Percentiles rank a stretch among this genome's conserved stretches.
These are phyloP conservation scores for Craseonycteris thonglongyai DNA, from an alignment of 2,113 vertebrate species.

Conservation along the genomic window DNA sequence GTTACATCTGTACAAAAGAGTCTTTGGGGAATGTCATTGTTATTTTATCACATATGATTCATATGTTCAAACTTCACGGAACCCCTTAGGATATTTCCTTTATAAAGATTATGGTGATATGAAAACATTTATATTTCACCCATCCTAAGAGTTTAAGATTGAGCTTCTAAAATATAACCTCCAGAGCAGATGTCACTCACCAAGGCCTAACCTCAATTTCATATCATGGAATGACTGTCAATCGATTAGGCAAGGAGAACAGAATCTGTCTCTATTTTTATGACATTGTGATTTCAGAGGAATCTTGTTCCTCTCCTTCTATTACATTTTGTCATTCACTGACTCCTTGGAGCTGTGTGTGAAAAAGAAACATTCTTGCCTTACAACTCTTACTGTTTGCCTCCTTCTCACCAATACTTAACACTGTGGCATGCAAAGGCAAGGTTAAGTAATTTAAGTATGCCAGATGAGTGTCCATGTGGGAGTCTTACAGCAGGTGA, in stretches of 20 bases:
- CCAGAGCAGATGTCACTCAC: slow-evolving; percentile 49
- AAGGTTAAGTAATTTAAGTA: slow-evolving; percentile 43
- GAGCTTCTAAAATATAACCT: slow-evolving; percentile 53
- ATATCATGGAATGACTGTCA: slow-evolving; percentile 18
- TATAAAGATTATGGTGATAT: slow-evolving; percentile 21
- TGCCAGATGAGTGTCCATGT: neutral
- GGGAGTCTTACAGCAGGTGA: neutral
- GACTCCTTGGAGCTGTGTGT: neutral
- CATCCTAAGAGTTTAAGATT: slow-evolving; percentile 11
- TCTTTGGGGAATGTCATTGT: neutral
- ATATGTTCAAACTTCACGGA: neutral
- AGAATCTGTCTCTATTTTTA: slow-evolving; percentile 21
- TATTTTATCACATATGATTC: slow-evolving; percentile 14
- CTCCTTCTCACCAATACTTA: neutral
- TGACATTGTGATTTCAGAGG: slow-evolving; percentile 38
- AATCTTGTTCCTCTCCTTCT: neutral
- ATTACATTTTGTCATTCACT: slow-evolving; percentile 30
- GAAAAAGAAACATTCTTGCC: neutral
- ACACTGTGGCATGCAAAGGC: neutral
- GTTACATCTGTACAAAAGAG: neutral
- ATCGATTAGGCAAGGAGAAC: slow-evolving; percentile 32
- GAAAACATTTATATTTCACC: slow-evolving; percentile 28
- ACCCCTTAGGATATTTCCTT: neutral
- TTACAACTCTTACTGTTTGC: neutral
- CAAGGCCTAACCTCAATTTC: slow-evolving; percentile 23